A percentile compares a stretch with the other conserved stretches of the same genome.
phyloP scores from a whole-genome alignment of 2,888 invertebrate species.

The Synergus umbraculus region DNA sequence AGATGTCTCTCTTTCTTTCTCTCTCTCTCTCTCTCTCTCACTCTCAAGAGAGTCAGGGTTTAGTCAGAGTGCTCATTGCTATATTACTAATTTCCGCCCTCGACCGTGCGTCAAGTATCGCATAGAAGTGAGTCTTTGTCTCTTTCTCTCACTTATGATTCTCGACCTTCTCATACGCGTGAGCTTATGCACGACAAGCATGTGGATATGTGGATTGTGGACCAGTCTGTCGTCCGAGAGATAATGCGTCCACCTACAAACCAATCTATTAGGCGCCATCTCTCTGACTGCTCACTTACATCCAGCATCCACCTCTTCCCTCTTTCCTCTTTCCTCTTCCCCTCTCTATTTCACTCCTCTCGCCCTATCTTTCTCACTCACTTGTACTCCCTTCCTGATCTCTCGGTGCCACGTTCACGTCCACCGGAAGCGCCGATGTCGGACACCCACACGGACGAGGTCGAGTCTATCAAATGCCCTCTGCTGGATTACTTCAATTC shows the following conservation, averaged over 20 bases:
- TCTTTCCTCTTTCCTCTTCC: constrained; percentile 50
- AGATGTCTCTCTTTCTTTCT: constrained; percentile 39
- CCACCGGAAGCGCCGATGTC: constrained; percentile 71
- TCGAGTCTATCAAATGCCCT: constrained; percentile 53
- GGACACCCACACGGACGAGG: constrained; percentile 68
- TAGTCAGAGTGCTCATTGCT: constrained; percentile 71
- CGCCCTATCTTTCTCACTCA: constrained; percentile 48
- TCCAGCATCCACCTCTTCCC: constrained; percentile 60
- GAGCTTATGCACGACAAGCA: constrained; percentile 49
- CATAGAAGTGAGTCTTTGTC: constrained; percentile 45
- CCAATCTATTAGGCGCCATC: constrained; percentile 78
- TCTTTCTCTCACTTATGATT: constrained; percentile 41
- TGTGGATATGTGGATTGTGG: constrained; percentile 44
- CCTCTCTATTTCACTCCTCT: constrained; percentile 52
- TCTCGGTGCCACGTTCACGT: constrained; percentile 56
- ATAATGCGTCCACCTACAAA: constrained; percentile 77
- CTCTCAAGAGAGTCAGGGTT: constrained; percentile 56
- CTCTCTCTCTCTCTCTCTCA: constrained; percentile 33
- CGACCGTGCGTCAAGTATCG: constrained; percentile 53
- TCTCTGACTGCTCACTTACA: constrained; percentile 77
- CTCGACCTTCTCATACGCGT: constrained; percentile 48
- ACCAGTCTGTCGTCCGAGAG: constrained; percentile 64
- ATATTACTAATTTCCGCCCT: constrained; percentile 76
- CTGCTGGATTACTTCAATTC: constrained; percentile 36
- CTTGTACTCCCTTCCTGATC: constrained; percentile 54